Conservation (phyloP, 2,113 vertebrate genomes). For the Calyptomena viridis region DNA sequence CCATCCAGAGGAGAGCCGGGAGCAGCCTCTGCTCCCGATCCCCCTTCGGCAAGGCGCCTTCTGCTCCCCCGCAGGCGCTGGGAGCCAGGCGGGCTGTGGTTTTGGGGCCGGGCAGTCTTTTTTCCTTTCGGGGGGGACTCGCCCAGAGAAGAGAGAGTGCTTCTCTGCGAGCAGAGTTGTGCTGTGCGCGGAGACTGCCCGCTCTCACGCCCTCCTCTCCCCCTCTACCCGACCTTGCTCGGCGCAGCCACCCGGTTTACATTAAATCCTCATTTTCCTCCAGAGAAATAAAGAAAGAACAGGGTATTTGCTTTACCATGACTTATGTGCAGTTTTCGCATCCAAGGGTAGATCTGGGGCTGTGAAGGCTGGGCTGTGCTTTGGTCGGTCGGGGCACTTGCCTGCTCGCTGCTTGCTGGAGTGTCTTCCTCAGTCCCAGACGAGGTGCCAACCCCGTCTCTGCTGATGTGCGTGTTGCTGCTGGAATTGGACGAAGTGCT, state of each 20-base stretch:
- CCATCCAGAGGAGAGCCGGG: constrained; percentile 4
- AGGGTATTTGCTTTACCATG: constrained; percentile 87
- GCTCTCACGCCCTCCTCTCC: constrained; percentile 37
- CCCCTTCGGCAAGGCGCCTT: constrained; percentile 29
- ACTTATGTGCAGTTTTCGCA: constrained; percentile 98
- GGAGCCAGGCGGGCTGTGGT: neutral
- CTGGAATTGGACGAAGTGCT: constrained; percentile 80
- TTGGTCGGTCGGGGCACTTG: constrained; percentile 86
- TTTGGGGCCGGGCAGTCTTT: neutral
- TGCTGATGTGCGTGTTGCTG: constrained; percentile 83
- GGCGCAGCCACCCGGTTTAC: constrained; percentile 40
- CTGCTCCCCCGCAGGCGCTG: neutral
- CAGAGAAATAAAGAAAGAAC: constrained; percentile 69
- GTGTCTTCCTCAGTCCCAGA: constrained; percentile 90
- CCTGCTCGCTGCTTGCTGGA: constrained; percentile 87
- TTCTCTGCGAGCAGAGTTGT: neutral
- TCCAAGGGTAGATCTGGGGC: constrained; percentile 98
- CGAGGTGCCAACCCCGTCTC: constrained; percentile 89
- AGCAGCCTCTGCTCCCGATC: constrained; percentile 21
- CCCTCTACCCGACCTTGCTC: constrained; percentile 43
- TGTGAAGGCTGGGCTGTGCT: constrained; percentile 86
- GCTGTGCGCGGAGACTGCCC: neutral
- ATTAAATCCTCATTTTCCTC: constrained; percentile 58
- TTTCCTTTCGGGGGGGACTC: neutral
- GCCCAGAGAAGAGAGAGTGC: neutral